Evolutionary conservation across 2,797 vertebrate species (phyloP).

Genomic region (Sebastes minor): DNA sequence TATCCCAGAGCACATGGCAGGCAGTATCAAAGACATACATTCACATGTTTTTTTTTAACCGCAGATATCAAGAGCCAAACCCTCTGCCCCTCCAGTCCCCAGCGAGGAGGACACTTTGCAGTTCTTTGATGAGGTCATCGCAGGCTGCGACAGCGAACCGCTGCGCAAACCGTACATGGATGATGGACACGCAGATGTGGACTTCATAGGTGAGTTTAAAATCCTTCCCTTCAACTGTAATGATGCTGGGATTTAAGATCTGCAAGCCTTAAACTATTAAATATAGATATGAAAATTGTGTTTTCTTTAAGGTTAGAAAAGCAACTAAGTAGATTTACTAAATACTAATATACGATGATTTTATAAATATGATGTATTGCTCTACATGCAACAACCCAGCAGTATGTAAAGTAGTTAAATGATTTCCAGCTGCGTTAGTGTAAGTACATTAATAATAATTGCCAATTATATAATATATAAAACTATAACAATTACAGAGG

Average conservation of each 20-base stretch:
- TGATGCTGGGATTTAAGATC: not conserved
- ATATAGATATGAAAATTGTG: not conserved
- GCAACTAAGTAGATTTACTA: not conserved
- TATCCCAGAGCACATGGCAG: not conserved
- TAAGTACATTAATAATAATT: not conserved
- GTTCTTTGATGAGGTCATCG: conserved; percentile 93
- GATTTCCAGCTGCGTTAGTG: not conserved
- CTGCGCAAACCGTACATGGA: conserved; percentile 76
- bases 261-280: not conserved
- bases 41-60: not conserved
- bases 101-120: conserved; percentile 90
- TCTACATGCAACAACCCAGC: not conserved
- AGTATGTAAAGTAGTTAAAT: not conserved
- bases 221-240: too few relatives aligned
- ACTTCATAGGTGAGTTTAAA: conserved; percentile 88
- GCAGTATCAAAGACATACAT: not conserved
- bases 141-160: conserved; percentile 89
- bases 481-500: not conserved
- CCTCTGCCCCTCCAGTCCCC: conserved; percentile 76
- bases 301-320: not conserved
- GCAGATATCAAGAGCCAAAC: conserved; percentile 66
- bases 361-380: not conserved
- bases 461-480: not conserved
- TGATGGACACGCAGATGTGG: conserved; percentile 89
- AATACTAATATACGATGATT: not conserved